Base-by-base conservation (phyloP, 53 echinoderm and acorn worm genomes). In the Zoroaster sp. region DNA sequence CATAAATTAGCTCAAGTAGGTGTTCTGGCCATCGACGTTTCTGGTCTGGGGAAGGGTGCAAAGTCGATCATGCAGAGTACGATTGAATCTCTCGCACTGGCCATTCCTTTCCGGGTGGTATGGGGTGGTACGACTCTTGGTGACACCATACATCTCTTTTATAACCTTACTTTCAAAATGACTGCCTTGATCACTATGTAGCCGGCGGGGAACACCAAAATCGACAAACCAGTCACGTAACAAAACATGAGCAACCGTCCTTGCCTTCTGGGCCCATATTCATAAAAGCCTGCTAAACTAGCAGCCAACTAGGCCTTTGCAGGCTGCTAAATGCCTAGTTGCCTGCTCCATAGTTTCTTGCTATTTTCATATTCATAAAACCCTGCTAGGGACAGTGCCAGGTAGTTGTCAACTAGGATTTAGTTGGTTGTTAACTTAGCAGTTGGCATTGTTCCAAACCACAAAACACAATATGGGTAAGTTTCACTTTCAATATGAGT, bases 121-220 rank as follows among this genome's bases (percentile, higher is more conserved):
- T n/a, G n/a, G n/a, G n/a, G n/a, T n/a, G n/a, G 87, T 87, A 20
- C 75, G 18, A 1, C 40, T 52, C 75, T 75, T 75, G 4, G 18
- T 4, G 15, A 87, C 59, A 15, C 53, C 53, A 65, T 75, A 87
- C 1, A 87, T 0, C 34, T 87, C 73, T 31, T 63, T 28, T 18
- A 95, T 92, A 51, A 95, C 35, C 1, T 54, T 73, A n/a, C 93
- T 88, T 52, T 95, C 95, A 34, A 95, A 95, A 77, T 88, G 89
- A 9, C 91, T 41, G 1, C 92, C 92, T 70, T 95, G 95, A 53
- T 95, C 95, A 76, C 92, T 93, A 53, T 95, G 95, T 12, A 93
- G 54, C 28, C 88, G 42, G 5, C 39, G 36, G 14, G 92, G 95
- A 5, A 95, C 91, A 0, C 95, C 95, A 86, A 83, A 93, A 3